These are phyloP conservation scores for Cosmopolites sordidus DNA, from an alignment of 2,888 invertebrate genomes.

Conservation along the genomic window DNA sequence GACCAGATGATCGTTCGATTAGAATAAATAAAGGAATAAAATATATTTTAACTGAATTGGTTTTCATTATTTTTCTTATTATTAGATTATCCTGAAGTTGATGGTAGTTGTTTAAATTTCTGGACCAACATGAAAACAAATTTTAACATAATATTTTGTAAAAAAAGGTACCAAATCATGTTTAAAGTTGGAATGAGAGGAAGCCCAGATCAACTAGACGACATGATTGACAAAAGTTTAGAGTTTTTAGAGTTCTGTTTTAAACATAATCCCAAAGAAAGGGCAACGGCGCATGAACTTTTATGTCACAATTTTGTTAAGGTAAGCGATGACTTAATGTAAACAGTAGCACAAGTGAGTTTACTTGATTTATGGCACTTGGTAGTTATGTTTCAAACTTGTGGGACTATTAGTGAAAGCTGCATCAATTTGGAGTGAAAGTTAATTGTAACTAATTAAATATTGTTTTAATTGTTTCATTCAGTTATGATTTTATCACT, in stretches of 20 bases:
- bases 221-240: conserved; percentile 71
- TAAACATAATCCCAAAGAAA: conserved; percentile 71
- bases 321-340: conserved; percentile 33
- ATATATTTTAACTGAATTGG: background rate
- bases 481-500: no score
- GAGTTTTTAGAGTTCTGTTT: conserved; percentile 76
- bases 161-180: conserved; percentile 96
- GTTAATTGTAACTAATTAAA: no score
- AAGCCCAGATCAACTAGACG: conserved; percentile 69
- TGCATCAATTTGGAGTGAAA: no score
- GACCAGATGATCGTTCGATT: background rate
- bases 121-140: no score
- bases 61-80: no score
- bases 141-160: no score
- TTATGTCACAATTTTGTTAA: conserved; percentile 70
- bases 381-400: no score
- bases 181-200: conserved; percentile 93
- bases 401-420: no score
- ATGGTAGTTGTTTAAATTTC: no score
- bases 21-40: background rate
- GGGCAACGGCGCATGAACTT: conserved; percentile 67
- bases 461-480: no score
- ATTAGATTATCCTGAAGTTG: no score
- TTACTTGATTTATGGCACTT: no score
- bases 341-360: background rate